These are phyloP conservation scores for Argopecten irradians DNA, from an alignment of 1,140 invertebrate species.

Conservation along the genomic window DNA sequence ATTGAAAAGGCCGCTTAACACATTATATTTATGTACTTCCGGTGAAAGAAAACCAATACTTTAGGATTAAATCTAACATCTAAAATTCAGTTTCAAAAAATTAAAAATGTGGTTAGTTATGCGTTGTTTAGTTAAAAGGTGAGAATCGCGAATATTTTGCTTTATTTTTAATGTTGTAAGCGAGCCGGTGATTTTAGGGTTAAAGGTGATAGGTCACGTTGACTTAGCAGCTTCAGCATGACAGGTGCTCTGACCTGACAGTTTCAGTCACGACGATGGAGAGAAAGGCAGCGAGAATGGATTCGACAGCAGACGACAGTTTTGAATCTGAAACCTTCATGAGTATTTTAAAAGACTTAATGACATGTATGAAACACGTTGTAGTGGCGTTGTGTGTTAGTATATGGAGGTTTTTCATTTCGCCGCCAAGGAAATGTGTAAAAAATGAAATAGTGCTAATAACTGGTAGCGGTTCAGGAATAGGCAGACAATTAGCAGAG, in stretches of 20 bases:
- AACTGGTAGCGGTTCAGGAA: constrained; percentile 87
- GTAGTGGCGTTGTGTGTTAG: constrained; percentile 57
- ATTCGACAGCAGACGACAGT: neutral
- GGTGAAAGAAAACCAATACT: neutral
- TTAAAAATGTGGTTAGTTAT: neutral
- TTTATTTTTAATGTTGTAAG: neutral
- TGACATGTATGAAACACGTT: neutral
- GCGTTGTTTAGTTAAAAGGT: constrained; percentile 37
- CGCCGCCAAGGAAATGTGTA: constrained; percentile 77
- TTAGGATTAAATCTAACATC: neutral
- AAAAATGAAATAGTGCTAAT: constrained; percentile 90
- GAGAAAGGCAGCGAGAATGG: neutral
- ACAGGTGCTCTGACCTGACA: neutral
- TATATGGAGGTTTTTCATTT: constrained; percentile 63
- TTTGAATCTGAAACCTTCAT: neutral
- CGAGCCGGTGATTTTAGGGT: constrained; percentile 14
- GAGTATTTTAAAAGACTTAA: neutral
- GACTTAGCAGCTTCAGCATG: neutral
- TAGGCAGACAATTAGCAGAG: constrained; percentile 88
- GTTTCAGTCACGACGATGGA: constrained; percentile 4
- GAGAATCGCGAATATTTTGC: neutral
- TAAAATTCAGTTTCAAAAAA: neutral
- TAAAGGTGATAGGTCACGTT: constrained; percentile 16
- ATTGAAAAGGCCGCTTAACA: constrained; percentile 52
- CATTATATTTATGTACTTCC: neutral